Base-by-base conservation (phyloP, 2,888 invertebrate species). In the Pseudoips prasinana region DNA sequence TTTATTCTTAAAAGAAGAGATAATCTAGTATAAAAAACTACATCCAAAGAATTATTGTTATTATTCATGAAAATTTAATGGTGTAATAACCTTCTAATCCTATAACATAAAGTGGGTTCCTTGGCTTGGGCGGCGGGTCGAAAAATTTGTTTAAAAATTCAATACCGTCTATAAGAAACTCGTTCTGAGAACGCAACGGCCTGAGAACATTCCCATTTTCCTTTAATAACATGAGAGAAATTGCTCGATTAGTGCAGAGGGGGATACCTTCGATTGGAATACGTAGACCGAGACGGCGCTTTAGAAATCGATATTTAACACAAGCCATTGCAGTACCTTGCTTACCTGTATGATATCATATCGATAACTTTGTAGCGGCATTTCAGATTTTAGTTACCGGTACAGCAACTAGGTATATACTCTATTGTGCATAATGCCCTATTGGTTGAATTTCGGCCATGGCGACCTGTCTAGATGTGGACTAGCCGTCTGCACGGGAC, bases 121-220 rank as follows among this genome's bases (percentile, higher is more conserved):
- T 47, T 59, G 61, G 64, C 55, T 53, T 56, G 46, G 59, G 61
- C 58, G 63, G 68, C 64, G 74, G 76, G 74, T 69, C 80, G 77
- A 81, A 81, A 81, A 82, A 82, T 78, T 81, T 83, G 80, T 82
- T 86, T 83, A 85, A 86, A 85, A 84, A 86, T 85, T 85, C 82
- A 85, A 80, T 82, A 77, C 75, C 79, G 69, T 79, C 82, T 81
- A 81, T 82, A 82, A 83, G 80, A 74, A 82, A 79, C 76, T 80
- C 81, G 74, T 80, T 79, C 64, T 68, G 64, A 66, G 75, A 80
- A 83, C 80, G 82, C 81, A 84, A 82, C 79, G 82, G 78, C 72
- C 82, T 84, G 82, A 70, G 77, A 85, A 83, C 76, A 79, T 80
- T 78, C 79, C 81, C 81, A 78, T 85, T 85, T 79, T 68, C 71